Evolutionary conservation across 2,113 vertebrate genomes (phyloP).

Genomic region (Eulemur rufifrons): DNA sequence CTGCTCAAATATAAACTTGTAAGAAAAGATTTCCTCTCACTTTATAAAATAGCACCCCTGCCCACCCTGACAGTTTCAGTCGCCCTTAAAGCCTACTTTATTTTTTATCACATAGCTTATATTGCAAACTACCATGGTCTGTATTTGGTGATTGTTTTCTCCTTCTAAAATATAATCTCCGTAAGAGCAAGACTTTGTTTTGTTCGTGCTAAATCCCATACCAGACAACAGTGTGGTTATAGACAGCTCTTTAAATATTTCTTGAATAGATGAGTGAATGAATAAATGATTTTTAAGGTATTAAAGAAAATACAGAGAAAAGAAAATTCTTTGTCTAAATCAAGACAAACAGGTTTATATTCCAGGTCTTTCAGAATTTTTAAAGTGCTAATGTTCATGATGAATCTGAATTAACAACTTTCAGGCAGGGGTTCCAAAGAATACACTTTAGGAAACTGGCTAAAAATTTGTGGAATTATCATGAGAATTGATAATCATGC

Average conservation of each 20-base stretch:
- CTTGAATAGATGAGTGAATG: neutral
- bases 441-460: neutral
- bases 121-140: neutral
- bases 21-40: neutral
- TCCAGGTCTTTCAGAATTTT: neutral
- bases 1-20: neutral
- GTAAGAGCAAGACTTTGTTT: neutral
- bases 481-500: neutral
- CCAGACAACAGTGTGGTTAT: neutral
- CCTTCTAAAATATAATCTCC: neutral
- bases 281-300: neutral
- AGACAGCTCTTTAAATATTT: neutral
- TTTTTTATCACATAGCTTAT: neutral
- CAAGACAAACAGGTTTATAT: neutral
- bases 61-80: neutral
- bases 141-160: neutral
- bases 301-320: neutral
- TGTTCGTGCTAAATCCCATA: neutral
- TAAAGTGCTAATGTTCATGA: too few relatives aligned
- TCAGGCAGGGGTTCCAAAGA: neutral
- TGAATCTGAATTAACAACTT: neutral
- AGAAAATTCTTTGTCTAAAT: constrained; percentile 16
- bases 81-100: neutral
- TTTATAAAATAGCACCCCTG: neutral
- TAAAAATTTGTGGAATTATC: neutral